Evolutionary conservation across 2,113 vertebrate species (phyloP), one percentile per base, ranked within the genome.

Genomic region (Archocentrus centrarchus): DNA sequence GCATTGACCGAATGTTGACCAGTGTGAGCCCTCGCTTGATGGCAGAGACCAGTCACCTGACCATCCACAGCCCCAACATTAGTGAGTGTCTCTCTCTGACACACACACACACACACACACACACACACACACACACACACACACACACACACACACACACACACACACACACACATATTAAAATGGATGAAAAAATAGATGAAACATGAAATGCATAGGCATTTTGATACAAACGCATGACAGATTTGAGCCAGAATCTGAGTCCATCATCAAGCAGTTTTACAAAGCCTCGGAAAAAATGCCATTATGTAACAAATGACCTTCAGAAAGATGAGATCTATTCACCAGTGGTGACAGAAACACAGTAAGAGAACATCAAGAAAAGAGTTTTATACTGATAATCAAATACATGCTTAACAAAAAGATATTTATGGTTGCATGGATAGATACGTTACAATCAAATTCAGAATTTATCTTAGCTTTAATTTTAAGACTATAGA

Each of bases 1-100:
- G 92, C 10, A 93, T 97, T 2, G 96, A 97, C 91, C 94, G 61
- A 18, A 96, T 98, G 96, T 91, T 95, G 20, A 94, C 93, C 82
- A 96, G 93, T 83, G 88, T 98, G 44, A 95, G 96, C 76, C 91
- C 94, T 1, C 64, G 83, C 59, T 93, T 98, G 89, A 95, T 93
- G 15, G 13, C 89, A 0, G 93, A 95, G 55, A 94, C 63, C n/a
- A 94, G 94, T 5, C 93, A 57, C 50, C 81, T 98, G 50, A 92
- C 90, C 0, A 93, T 98, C 85, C 94, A 95, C 13, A 94, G 90
- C 5, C 24, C 64, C 22, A 97, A 96, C 35, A 93, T 97, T 0
- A 96, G 97, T 99, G 89, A 96, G 97, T 93, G 20, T 3, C 57
- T 24, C 58, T 24, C 1, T 92, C 35, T 7, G 20, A 22, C 61